Conservation (phyloP, 2,888 invertebrate genomes). For the Agrotis ipsilon region DNA sequence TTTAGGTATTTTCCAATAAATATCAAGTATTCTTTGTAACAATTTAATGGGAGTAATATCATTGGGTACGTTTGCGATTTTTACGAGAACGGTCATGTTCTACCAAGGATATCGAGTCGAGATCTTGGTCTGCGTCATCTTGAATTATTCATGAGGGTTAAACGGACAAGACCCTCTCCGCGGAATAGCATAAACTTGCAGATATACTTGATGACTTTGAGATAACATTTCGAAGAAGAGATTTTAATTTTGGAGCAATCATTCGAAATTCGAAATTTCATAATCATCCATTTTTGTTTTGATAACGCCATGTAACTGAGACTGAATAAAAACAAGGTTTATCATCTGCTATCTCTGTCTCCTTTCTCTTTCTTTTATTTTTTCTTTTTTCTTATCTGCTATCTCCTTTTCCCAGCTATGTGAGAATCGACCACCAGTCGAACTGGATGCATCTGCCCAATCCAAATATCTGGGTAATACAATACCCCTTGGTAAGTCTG, state of each 20-base stretch:
- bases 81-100: conserved; percentile 72
- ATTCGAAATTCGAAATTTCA: neutral
- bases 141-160: conserved; percentile 81
- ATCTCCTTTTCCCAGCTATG: no score
- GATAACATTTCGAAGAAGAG: conserved; percentile 57
- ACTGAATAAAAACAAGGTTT: neutral
- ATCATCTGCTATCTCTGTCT: no score
- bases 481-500: no score
- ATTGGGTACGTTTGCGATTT: conserved; percentile 68
- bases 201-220: conserved; percentile 74
- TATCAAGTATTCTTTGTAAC: conserved; percentile 41
- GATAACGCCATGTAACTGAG: neutral
- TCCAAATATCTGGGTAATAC: no score
- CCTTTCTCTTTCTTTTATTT: no score
- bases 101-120: conserved; percentile 72
- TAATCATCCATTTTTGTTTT: neutral
- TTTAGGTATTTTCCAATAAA: conserved; percentile 4
- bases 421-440: no score
- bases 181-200: conserved; percentile 71
- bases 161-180: conserved; percentile 75
- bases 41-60: conserved; percentile 53
- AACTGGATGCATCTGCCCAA: no score
- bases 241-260: conserved; percentile 46
- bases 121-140: conserved; percentile 71
- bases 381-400: no score